Evolutionary conservation across 2,113 vertebrate species (phyloP), one percentile per base, ranked within the genome.

Genomic region (Zeus faber): DNA sequence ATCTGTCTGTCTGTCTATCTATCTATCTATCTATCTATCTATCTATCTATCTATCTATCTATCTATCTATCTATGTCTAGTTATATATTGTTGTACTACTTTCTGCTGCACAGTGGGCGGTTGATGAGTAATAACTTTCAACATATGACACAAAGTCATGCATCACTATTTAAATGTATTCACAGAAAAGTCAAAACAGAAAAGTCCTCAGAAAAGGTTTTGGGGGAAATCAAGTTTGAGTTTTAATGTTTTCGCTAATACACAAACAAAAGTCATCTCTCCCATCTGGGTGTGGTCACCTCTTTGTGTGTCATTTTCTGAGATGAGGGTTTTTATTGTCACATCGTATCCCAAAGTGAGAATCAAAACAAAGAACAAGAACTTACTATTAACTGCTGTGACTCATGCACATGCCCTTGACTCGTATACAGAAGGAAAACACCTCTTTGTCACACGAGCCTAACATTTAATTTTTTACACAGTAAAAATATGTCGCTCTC

Each of bases 391-490:
- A 33, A n/a, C 5, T 2, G 13, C 2, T 4, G 5, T 33, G 31
- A 33, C 31, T 33, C 31, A 33, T 33, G 13, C 31, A 10, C n/a
- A n/a, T n/a, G n/a, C n/a, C n/a, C n/a, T n/a, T 37, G 33, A 37
- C 10, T 35, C 33, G 5, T 37, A n/a, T 50, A 4, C 9, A 20
- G 29, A 21, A 21, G 4, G 17, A 70, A 41, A 63, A 9, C 25
- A 54, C 24, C 39, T 40, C 47, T 63, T 40, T 47, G 52, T 62
- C 31, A 58, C 31, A 49, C 20, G n/a, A n/a, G n/a, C n/a, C n/a
- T n/a, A n/a, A n/a, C 48, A 54, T 29, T 25, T n/a, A 24, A 3
- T 17, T 57, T 74, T 82, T 82, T 79, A 72, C 58, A 77, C 21
- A 60, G 53, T 78, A 61, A 59, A 49, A 49, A 29, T 6, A 46